Evolutionary conservation across 2,113 vertebrate genomes (phyloP), one percentile per base, ranked within the genome.

Genomic region (Marmota monax): DNA sequence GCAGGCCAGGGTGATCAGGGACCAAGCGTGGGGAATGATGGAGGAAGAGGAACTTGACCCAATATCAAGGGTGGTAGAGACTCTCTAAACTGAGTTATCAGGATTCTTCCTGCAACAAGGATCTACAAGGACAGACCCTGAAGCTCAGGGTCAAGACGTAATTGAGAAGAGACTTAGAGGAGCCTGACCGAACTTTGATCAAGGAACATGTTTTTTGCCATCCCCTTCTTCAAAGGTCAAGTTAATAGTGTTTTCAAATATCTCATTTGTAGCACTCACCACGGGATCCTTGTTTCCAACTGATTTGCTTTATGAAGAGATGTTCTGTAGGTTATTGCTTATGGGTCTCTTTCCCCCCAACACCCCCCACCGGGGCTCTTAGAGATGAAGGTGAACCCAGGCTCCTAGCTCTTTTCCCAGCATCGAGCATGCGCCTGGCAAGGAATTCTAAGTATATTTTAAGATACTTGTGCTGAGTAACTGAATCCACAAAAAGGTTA

Each of bases 401-500:
- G 87, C 45, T 78, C 17, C 5, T 4, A 53, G 85, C 37, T 78
- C 7, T 88, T 95, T 90, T 37, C 29, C 42, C 56, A 73, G 34
- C 25, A 82, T 73, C 61, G 72, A 85, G 45, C 69, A 89, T 58
- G 23, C 61, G 76, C 79, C n/a, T 74, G 48, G 69, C 20, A 92
- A 84, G 79, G 65, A 95, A 27, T 65, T 53, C 67, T 32, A 84
- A 90, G 61, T 39, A 18, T 34, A 34, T 74, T 10, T 84, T 56
- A 53, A 51, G 84, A 51, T 42, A 29, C 56, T 63, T 87, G 73
- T 87, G 89, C 56, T 88, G 67, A 94, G 67, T 84, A 93, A 92
- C n/a, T 85, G 63, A 90, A 85, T 37, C 65, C 22, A 53, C n/a
- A 18, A 11, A 25, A 16, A 51, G 29, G 14, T n/a, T 74, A n/a